Evolutionary conservation across 2,797 vertebrate genomes (phyloP).

Genomic region (Loris lydekkerianus): DNA sequence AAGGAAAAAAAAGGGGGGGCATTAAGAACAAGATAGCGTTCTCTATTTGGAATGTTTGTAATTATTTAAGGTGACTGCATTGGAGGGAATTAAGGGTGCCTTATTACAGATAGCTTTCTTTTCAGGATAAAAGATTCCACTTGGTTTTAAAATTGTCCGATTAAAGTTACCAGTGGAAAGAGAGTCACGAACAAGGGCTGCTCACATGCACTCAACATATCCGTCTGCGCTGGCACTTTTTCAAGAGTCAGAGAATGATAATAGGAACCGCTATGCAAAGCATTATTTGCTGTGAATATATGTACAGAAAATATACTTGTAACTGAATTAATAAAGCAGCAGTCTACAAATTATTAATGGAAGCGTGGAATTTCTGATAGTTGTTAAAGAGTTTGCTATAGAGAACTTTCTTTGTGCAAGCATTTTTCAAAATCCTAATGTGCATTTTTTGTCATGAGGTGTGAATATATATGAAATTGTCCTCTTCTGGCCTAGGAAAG

Average conservation of each 20-base stretch:
- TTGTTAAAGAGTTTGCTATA: not conserved
- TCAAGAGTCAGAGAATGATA: not conserved
- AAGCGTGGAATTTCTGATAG: not conserved
- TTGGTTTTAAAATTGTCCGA: constrained; percentile 38
- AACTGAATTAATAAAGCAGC: constrained; percentile 42
- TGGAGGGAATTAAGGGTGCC: not conserved
- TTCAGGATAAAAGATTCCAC: constrained; percentile 28
- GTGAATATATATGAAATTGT: not conserved
- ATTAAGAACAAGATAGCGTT: not conserved
- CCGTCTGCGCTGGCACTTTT: not conserved
- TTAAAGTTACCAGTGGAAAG: constrained; percentile 62
- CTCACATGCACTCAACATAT: not conserved
- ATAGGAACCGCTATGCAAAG: not conserved
- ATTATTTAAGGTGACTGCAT: constrained; percentile 51
- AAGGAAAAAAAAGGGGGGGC: not conserved
- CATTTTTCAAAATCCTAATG: constrained; percentile 8
- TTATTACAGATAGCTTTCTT: constrained; percentile 53
- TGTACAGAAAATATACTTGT: constrained; percentile 1
- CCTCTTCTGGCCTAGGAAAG: not conserved
- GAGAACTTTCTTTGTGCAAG: not conserved
- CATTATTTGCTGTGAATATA: constrained; percentile 50
- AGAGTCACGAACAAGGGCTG: not conserved
- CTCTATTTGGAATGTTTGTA: not conserved
- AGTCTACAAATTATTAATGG: not conserved
- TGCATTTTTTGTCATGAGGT: constrained; percentile 13